These are phyloP conservation scores for Heterodera carotae DNA, from an alignment of 1,140 invertebrate species.

Conservation along the genomic window DNA sequence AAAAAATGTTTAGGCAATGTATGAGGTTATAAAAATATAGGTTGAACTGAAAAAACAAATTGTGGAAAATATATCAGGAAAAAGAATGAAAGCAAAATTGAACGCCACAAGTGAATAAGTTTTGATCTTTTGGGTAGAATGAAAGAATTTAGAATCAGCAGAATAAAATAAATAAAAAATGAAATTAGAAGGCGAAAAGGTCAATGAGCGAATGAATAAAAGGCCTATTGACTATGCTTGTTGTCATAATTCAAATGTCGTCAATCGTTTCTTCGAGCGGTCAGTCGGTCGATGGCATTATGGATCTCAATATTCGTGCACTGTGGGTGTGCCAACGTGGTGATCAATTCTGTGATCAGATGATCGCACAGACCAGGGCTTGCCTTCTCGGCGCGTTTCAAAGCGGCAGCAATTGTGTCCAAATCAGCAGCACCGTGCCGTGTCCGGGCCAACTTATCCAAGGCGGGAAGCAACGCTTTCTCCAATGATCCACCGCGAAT, in stretches of 20 bases:
- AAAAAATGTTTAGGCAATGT: neutral
- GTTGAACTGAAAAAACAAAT: too few species aligned
- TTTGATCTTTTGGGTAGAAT: too few species aligned
- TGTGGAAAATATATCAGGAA: neutral
- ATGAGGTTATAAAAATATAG: too few species aligned
- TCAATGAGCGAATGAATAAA: neutral
- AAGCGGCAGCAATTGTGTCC: constrained; percentile 50
- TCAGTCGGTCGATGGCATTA: constrained; percentile 53
- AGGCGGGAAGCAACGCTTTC: constrained; percentile 58
- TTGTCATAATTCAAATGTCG: neutral
- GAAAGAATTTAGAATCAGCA: neutral
- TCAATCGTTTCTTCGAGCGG: constrained; percentile 26
- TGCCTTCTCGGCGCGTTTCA: constrained; percentile 52
- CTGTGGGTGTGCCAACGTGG: constrained; percentile 57
- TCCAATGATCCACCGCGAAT: constrained; percentile 49
- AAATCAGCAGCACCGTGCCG: constrained; percentile 55
- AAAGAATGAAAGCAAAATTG: neutral
- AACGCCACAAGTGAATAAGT: neutral
- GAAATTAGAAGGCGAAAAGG: neutral
- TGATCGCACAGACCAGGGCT: constrained; percentile 63
- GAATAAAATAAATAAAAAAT: neutral
- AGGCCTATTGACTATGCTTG: too few species aligned
- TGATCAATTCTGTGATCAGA: constrained; percentile 56
- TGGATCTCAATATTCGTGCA: constrained; percentile 46
- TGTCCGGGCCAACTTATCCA: constrained; percentile 60